Evolutionary conservation across 1,140 invertebrate species (phyloP), one percentile per base, ranked within the genome.

Genomic region (Pseudomyrmex pallidus): DNA sequence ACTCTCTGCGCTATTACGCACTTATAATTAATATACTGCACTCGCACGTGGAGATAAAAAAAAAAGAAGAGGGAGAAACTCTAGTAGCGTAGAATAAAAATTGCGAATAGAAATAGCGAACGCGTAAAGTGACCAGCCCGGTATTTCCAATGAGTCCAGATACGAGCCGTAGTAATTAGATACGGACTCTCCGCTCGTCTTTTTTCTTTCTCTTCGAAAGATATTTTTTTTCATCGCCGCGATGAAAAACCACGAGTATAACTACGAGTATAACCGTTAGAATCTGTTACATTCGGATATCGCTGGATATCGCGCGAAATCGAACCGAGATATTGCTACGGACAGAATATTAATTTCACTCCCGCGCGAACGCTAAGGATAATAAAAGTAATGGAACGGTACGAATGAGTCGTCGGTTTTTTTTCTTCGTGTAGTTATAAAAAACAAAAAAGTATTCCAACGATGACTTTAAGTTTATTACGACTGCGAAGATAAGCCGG

Each of bases 191-290:
- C 50, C 2, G 35, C 4, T 17, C 9, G n/a, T 54, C 22, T 12
- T 78, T 83, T 61, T 35, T 46, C 35, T 52, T 46, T 83, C 9
- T 22, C 54, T 56, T 13, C 20, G 48, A 22, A 61, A 10, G 48
- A 7, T 10, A 13, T 52, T 52, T 48, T 59, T 77, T 86, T 62
- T 52, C n/a, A 44, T n/a, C n/a, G 12, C 48, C 22, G n/a, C 22
- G 35, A 35, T 35, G 35, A 35, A 35, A 35, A 35, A 35, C 35
- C 35, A 35, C 25, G 20, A 52, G 63, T 76, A 84, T 85, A 89
- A 84, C 90, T 88, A 83, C 90, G 46, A 91, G 64, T 83, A 88
- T 91, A 90, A 91, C 89, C 90, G 82, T 91, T 91, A 90, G 90
- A 91, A 91, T 91, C 90, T 90, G 90, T 91, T 91, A 91, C 87